Conservation (phyloP, 2,113 vertebrate genomes). For the Barnardius zonarius region DNA sequence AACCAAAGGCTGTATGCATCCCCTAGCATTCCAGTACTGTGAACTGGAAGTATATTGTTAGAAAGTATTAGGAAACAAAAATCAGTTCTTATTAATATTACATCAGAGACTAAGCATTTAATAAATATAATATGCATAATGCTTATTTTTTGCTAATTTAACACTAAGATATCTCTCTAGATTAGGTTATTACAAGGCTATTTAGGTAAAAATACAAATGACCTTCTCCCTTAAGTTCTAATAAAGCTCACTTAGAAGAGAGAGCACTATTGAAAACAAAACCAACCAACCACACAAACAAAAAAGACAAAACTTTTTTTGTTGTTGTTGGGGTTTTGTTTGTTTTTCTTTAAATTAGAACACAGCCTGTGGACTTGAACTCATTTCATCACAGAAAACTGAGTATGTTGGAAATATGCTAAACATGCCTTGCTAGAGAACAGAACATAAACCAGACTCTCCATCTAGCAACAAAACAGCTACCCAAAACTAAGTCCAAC, state of each 20-base stretch:
- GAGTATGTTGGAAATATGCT: neutral
- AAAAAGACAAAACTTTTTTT: neutral
- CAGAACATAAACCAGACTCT: neutral
- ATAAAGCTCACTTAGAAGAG: neutral
- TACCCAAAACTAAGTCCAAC: neutral
- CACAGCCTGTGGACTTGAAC: neutral
- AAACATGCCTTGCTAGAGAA: neutral
- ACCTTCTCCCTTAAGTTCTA: neutral
- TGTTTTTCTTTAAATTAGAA: neutral
- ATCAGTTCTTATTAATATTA: neutral
- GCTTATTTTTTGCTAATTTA: neutral
- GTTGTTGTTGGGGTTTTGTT: too few species aligned
- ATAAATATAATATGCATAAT: neutral
- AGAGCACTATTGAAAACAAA: neutral
- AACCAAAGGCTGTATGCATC: neutral
- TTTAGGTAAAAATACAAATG: neutral
- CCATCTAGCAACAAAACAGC: neutral
- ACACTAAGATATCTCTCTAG: neutral
- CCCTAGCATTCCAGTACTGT: neutral
- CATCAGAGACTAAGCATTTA: neutral
- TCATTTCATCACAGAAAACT: neutral
- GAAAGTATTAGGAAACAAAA: neutral
- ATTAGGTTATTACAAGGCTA: neutral
- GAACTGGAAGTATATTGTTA: neutral
- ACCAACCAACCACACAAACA: neutral